Conservation (phyloP, 2,888 invertebrate genomes). For the Rhabditophanes sp. region DNA sequence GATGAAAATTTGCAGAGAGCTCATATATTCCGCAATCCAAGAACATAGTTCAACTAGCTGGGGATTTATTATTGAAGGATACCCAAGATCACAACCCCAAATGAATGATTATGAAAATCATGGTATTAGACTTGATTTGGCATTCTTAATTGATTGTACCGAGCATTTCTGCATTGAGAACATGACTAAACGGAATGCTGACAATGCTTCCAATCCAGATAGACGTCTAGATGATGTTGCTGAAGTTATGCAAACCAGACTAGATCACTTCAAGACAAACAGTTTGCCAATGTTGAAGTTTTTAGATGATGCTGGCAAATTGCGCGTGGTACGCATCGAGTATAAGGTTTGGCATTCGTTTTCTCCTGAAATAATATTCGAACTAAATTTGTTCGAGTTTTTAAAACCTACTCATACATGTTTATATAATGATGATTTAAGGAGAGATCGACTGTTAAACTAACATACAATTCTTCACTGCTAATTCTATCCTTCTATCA, state of each 20-base stretch:
- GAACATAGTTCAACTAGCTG: slow-evolving; percentile 32
- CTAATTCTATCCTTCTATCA: too few species aligned
- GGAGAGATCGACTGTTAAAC: too few species aligned
- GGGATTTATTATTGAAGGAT: slow-evolving; percentile 48
- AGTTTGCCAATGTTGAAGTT: slow-evolving; percentile 73
- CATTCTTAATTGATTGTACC: slow-evolving; percentile 73
- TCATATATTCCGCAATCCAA: slow-evolving; percentile 42
- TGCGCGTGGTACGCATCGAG: slow-evolving; percentile 60
- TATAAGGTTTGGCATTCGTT: slow-evolving; percentile 5
- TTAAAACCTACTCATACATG: not conserved
- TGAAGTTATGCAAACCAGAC: slow-evolving; percentile 63
- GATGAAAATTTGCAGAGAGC: slow-evolving; percentile 44
- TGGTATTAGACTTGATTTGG: slow-evolving; percentile 52
- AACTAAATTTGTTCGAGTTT: slow-evolving; percentile 4
- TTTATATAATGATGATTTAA: too few species aligned
- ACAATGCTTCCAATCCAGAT: slow-evolving; percentile 39
- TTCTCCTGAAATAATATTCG: slow-evolving; percentile 1
- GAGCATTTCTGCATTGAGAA: slow-evolving; percentile 52
- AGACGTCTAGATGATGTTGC: slow-evolving; percentile 68
- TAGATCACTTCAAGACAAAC: slow-evolving; percentile 70
- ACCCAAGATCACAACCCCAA: slow-evolving; percentile 46
- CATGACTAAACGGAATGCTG: slow-evolving; percentile 18
- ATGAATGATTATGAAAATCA: slow-evolving; percentile 41
- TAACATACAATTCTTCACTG: too few species aligned
- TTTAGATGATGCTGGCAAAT: slow-evolving; percentile 63